Evolutionary conservation across 2,113 vertebrate species (phyloP), one percentile per base, ranked within the genome.

Genomic region (Poicephalus gulielmi): DNA sequence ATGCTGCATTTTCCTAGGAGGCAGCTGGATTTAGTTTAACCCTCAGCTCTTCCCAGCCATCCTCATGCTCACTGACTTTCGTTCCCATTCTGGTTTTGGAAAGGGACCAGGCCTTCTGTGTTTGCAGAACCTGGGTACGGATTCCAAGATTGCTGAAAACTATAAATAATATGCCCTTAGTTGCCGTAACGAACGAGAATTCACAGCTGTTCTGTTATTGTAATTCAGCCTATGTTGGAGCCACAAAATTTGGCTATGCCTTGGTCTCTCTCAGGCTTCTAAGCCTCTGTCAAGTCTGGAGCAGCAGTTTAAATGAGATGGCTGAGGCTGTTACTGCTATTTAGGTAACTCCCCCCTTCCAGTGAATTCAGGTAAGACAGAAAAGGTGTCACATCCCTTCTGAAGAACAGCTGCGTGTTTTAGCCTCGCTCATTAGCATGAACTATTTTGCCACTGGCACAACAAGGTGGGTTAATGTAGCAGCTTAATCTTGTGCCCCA

Each of bases 21-120:
- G 62, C 92, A 87, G 86, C 80, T 87, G 94, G 74, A 84, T 89
- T 86, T 91, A 63, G 13, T 86, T 90, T 92, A 86, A 88, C 30
- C 33, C 49, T 86, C 76, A 68, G 57, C 33, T 88, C 62, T 90
- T 93, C 82, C 46, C 74, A 84, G 50, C 44, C 41, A 67, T 80
- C 53, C n/a, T 88, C 27, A 33, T 63, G 27, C 35, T 90, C 22
- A 4, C 6, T 50, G 70, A 85, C 39, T 88, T 91, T 75, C 41
- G 24, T 70, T 93, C 60, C 30, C 50, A 50, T 55, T 78, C 8
- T 67, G 77, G 70, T 62, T 79, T 52, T 96, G 80, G 88, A 94
- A 88, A 68, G 31, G 8, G 25, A 44, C 52, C 62, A 82, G 66
- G 28, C 57, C 69, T 92, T 66, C 46, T 90, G 35, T 80, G 59